Evolutionary conservation across 2,113 vertebrate species (phyloP).

Genomic region (Ibidorhyncha struthersii): DNA sequence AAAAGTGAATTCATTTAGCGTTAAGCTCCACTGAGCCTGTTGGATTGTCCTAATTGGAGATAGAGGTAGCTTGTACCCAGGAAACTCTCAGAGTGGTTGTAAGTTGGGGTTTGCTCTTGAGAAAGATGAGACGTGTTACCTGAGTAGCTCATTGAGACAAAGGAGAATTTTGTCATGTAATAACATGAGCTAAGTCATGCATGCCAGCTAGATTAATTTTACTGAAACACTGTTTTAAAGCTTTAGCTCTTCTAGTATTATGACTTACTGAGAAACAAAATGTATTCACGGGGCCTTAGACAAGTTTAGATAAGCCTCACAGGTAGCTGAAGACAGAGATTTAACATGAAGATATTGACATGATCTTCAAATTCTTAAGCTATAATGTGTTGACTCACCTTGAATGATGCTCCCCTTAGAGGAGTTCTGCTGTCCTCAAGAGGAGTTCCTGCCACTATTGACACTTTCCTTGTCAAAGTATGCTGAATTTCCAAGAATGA

Average conservation of each 20-base stretch:
- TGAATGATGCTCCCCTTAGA: not conserved
- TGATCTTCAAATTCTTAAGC: not conserved
- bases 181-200: not conserved
- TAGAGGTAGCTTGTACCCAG: not conserved
- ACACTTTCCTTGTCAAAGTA: not conserved
- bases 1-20: not conserved
- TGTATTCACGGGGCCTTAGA: not conserved
- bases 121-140: not conserved
- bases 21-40: not conserved
- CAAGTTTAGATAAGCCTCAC: not conserved
- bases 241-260: not conserved
- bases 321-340: not conserved
- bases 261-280: not conserved
- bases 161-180: not conserved
- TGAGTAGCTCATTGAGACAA: not conserved
- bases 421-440: not conserved
- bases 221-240: not conserved
- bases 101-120: not conserved
- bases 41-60: not conserved
- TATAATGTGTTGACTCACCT: not conserved
- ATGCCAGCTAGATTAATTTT: not conserved
- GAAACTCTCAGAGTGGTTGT: not conserved
- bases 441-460: not conserved
- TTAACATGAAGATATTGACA: not conserved
- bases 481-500: not conserved